Conservation (phyloP, 1,140 invertebrate species). For the Trichogramma pretiosum region DNA sequence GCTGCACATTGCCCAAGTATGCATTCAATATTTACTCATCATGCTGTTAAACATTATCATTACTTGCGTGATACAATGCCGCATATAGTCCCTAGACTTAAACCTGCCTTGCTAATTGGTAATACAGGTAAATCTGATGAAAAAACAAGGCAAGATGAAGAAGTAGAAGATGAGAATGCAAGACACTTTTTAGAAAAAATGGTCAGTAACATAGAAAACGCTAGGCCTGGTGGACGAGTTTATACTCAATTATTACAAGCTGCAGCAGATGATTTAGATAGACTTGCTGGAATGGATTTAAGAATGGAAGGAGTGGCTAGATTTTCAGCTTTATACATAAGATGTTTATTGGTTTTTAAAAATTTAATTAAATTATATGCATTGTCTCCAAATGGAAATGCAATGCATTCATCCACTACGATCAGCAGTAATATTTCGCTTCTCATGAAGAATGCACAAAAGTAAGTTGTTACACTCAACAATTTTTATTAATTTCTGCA, state of each 20-base stretch:
- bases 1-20: slow-evolving; percentile 84
- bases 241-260: slow-evolving; percentile 59
- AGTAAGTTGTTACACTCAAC: slow-evolving; percentile 29
- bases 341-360: slow-evolving; percentile 37
- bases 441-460: slow-evolving; percentile 64
- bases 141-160: slow-evolving; percentile 26
- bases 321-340: slow-evolving; percentile 75
- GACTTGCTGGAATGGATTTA: slow-evolving; percentile 78
- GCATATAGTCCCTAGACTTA: slow-evolving; percentile 76
- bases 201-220: slow-evolving; percentile 60
- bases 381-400: slow-evolving; percentile 29
- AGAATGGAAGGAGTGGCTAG: slow-evolving; percentile 73
- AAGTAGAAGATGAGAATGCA: slow-evolving; percentile 35
- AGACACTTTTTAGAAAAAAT: slow-evolving; percentile 62
- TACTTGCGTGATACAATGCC: slow-evolving; percentile 93
- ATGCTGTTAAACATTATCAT: slow-evolving; percentile 81
- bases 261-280: slow-evolving; percentile 61
- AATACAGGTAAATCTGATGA: slow-evolving; percentile 28
- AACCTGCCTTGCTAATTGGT: slow-evolving; percentile 49
- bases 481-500: neutral
- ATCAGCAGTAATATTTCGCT: slow-evolving; percentile 49
- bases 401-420: slow-evolving; percentile 39
- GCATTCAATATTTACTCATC: slow-evolving; percentile 82
- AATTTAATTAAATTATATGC: slow-evolving; percentile 40
- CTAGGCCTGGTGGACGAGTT: slow-evolving; percentile 52